Evolutionary conservation across 2,797 vertebrate species (phyloP), one percentile per base, ranked within the genome.

Genomic region (Prionace glauca): DNA sequence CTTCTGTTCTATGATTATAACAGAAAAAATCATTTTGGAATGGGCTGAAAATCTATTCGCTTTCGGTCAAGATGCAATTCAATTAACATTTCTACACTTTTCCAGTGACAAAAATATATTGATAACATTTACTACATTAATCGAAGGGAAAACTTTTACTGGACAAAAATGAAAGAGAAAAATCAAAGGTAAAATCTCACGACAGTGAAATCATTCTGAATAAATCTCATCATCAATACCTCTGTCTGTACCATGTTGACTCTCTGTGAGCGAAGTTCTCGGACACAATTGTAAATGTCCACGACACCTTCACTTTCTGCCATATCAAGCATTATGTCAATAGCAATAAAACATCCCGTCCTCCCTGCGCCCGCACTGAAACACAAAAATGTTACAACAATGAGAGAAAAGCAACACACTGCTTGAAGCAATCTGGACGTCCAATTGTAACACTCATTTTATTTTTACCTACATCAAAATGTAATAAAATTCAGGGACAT

Each of bases 281-380:
- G 97, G 96, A 99, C 99, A 5, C 99, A 99, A 97, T 99, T 99
- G 97, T 99, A 99, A 93, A 99, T 99, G 96, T 99, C 99, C 95
- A 99, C 99, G 96, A 99, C 99, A 0, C 99, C 99, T 96, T 99
- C 99, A 0, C 99, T 99, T 97, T 99, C 99, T 0, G 99, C 99
- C 99, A 99, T 99, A 97, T 99, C 99, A 74, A 99, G 97, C 99
- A 99, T 99, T 97, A 99, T 99, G 97, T 99, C 99, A 7, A 99
- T 99, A 9, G 99, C 99, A 2, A 99, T 99, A 96, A 99, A 99
- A 95, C 99, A 99, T 96, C 99, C 99, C 0, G 99, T 99, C 97
- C 99, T 98, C 41, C 99, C 99, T 0, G 99, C 99, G 0, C 99
- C 99, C 3, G 99, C 99, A 79, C 99, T 99, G 96, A 0, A 96